phyloP scores from a whole-genome alignment of 2,797 vertebrate species.

The Ctenopoma kingsleyae region DNA sequence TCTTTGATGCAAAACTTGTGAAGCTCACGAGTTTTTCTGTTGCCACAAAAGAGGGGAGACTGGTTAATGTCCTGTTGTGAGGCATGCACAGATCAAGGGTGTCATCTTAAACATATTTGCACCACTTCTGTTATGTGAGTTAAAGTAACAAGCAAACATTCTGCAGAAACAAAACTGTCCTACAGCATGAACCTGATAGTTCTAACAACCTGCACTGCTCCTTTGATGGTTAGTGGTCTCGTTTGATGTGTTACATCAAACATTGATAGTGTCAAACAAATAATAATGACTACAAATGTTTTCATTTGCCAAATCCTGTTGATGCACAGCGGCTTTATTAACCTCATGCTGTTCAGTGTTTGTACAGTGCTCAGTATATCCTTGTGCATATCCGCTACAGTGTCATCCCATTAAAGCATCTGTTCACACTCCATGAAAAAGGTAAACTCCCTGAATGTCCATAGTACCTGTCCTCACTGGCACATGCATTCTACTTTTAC shows the following conservation, averaged over 20 bases:
- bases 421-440: slow-evolving; percentile 61
- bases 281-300: background rate
- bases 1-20: slow-evolving; percentile 17
- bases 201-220: background rate
- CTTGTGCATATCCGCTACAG: slow-evolving; percentile 42
- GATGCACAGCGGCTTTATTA: slow-evolving; percentile 15
- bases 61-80: background rate
- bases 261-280: slow-evolving; percentile 22
- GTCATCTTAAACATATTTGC: background rate
- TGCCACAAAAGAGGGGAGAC: slow-evolving; percentile 23
- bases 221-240: slow-evolving; percentile 12
- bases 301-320: background rate
- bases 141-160: background rate
- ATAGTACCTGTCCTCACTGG: background rate
- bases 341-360: slow-evolving; percentile 42
- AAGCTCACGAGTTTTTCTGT: slow-evolving; percentile 51
- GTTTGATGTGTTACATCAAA: slow-evolving; percentile 23
- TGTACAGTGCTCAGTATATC: slow-evolving; percentile 49
- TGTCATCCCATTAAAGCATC: slow-evolving; percentile 16
- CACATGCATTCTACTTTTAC: background rate
- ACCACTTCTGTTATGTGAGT: background rate
- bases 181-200: background rate
- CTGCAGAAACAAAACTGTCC: background rate
- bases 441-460: slow-evolving; percentile 31
- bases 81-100: background rate